phyloP scores from a whole-genome alignment of 2,797 vertebrate species.

The Sebastes vulpes region DNA sequence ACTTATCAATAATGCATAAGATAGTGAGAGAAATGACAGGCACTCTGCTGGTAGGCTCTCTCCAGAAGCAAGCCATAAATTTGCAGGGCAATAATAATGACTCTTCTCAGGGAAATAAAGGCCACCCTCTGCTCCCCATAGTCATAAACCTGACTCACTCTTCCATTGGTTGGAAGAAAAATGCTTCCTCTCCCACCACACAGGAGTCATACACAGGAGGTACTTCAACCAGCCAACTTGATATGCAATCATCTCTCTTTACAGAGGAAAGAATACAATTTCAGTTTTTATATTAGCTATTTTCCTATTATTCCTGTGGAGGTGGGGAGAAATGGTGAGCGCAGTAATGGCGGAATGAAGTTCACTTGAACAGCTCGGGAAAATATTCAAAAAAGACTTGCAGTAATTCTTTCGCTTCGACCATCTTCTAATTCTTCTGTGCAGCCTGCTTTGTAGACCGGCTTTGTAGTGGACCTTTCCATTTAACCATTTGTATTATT shows the following conservation, averaged over 20 bases:
- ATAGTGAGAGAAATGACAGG: constrained; percentile 84
- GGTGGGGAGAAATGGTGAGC: constrained; percentile 52
- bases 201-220: constrained; percentile 79
- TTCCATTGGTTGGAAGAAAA: constrained; percentile 85
- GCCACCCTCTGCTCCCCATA: constrained; percentile 83
- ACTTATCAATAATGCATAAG: constrained; percentile 87
- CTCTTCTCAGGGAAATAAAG: constrained; percentile 87
- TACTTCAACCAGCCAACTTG: constrained; percentile 82
- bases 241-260: constrained; percentile 84
- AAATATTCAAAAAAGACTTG: constrained; percentile 44
- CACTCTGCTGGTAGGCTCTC: constrained; percentile 82
- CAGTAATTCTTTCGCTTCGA: constrained; percentile 21
- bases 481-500: neutral
- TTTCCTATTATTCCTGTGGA: constrained; percentile 73
- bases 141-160: constrained; percentile 86
- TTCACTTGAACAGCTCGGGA: constrained; percentile 48
- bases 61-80: constrained; percentile 85
- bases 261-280: constrained; percentile 82
- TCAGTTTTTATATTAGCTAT: constrained; percentile 76
- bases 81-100: constrained; percentile 86
- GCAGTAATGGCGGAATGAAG: constrained; percentile 55
- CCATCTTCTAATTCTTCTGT: constrained; percentile 3
- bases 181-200: constrained; percentile 78
- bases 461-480: neutral
- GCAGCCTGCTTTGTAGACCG: neutral